Evolutionary conservation across 2,888 invertebrate genomes (phyloP).

Genomic region (Scaptomyza caliginosa): DNA sequence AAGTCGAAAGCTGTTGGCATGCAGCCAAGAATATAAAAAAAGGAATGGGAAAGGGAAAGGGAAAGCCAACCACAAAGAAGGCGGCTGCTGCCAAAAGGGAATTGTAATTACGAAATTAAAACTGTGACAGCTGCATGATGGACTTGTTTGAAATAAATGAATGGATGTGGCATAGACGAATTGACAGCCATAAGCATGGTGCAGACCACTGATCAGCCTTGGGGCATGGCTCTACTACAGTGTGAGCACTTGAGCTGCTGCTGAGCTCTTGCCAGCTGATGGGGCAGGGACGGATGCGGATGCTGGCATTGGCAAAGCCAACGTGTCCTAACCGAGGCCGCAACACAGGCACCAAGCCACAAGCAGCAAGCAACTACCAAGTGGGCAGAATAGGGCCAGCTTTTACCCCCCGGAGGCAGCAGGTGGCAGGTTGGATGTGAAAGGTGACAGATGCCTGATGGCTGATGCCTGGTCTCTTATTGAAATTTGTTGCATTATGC

Average conservation of each 20-base stretch:
- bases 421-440: slow-evolving; percentile 16
- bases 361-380: slow-evolving; percentile 5
- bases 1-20: slow-evolving; percentile 44
- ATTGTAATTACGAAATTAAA: slow-evolving; percentile 78
- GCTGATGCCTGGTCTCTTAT: slow-evolving; percentile 52
- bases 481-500: slow-evolving; percentile 77
- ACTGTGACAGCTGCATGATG: slow-evolving; percentile 74
- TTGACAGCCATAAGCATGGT: slow-evolving; percentile 46
- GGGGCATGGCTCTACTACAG: slow-evolving; percentile 38
- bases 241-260: slow-evolving; percentile 41
- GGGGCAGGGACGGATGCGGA: slow-evolving; percentile 54
- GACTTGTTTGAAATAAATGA: slow-evolving; percentile 72
- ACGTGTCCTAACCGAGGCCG: slow-evolving; percentile 66
- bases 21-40: slow-evolving; percentile 38
- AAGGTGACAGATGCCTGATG: slow-evolving; percentile 22
- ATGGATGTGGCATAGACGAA: slow-evolving; percentile 60
- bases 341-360: slow-evolving; percentile 47
- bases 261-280: slow-evolving; percentile 42
- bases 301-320: slow-evolving; percentile 48
- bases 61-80: slow-evolving; percentile 7
- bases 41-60: not conserved
- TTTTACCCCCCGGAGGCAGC: slow-evolving; percentile 5
- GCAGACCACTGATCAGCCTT: slow-evolving; percentile 51
- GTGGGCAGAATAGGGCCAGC: not conserved
- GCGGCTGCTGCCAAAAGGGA: slow-evolving; percentile 40